Conservation (phyloP, 2,113 vertebrate genomes). For the Xiphophorus maculatus region DNA sequence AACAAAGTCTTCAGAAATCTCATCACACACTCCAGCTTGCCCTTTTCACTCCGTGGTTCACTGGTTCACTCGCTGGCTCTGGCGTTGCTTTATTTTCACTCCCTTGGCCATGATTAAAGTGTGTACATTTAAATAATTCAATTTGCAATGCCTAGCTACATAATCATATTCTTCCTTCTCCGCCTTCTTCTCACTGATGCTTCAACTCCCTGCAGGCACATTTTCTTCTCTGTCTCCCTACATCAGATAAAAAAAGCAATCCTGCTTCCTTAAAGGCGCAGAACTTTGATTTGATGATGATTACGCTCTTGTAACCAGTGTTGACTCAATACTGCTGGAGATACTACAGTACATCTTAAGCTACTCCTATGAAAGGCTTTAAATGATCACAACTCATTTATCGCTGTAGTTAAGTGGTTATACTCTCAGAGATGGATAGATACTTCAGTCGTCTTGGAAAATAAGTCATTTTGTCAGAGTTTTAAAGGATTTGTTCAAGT, state of each 20-base stretch:
- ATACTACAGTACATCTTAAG: background rate
- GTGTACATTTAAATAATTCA: constrained; percentile 67
- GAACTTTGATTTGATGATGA: constrained; percentile 34
- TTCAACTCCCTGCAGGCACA: constrained; percentile 39
- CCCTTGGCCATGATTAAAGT: constrained; percentile 41
- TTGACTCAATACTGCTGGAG: constrained; percentile 18
- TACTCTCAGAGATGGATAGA: background rate
- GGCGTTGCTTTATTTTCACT: constrained; percentile 46
- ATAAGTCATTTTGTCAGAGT: background rate
- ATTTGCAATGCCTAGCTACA: constrained; percentile 59
- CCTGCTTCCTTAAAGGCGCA: constrained; percentile 22
- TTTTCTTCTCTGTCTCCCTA: constrained; percentile 34
- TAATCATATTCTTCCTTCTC: constrained; percentile 51
- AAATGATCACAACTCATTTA: constrained; percentile 47
- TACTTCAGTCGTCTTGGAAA: background rate
- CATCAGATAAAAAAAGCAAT: constrained; percentile 5
- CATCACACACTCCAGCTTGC: background rate
- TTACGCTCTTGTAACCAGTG: constrained; percentile 31
- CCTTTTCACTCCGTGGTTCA: constrained; percentile 6
- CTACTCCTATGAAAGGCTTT: constrained; percentile 31
- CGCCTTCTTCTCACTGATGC: constrained; percentile 45
- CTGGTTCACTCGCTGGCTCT: constrained; percentile 29
- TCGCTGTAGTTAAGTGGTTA: constrained; percentile 30
- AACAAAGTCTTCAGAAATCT: background rate
- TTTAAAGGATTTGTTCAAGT: no score